Evolutionary conservation across 2,888 invertebrate genomes (phyloP), one percentile per base, ranked within the genome.

Genomic region (Anodontia alba): DNA sequence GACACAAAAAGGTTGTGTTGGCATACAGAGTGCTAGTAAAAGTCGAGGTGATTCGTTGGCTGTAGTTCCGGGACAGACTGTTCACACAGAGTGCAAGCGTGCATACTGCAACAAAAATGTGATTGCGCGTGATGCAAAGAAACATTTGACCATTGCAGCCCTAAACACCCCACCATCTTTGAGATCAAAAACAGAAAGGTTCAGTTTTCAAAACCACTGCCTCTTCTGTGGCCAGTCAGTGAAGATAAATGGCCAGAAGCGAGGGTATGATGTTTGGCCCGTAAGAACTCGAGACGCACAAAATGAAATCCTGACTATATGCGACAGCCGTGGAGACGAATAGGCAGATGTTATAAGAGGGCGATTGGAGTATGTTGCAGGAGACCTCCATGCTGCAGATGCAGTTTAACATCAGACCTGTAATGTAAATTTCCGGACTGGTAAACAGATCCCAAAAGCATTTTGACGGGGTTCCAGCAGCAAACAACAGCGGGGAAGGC

Each of bases 211-310:
- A 75, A 33, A 54, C 1, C 49, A 62, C 17, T 62, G 62, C 20
- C 62, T 62, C 17, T 54, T 62, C 17, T 62, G 62, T 20, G 62
- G 33, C 33, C 33, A 62, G 33, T 62, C 62, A 62, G 17, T 17
- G 1, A 33, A 62, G 33, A 23, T 51, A 8, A 12, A 68, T 46
- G 69, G 57, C 42, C 66, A 67, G 31, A 74, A 74, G 29, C 67
- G 74, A 1, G 68, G 74, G 10, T 70, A 70, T 57, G 69, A 76
- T 43, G 76, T 76, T 57, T 76, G 38, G 57, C 70, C 75, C 10
- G 75, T 76, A 20, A 33, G 76, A 70, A 76, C 76, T 20, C 17
- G 57, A 15, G 46, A 70, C 20, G 70, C 57, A 20, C 57, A 70
- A 10, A 69, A 62, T 26, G 38, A 29, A 62, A 71, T 76, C 29